A percentile compares a stretch with the other conserved stretches of the same genome.
Evolutionary conservation across 2,797 vertebrate species (phyloP).

Genomic region (Diceros bicornis): DNA sequence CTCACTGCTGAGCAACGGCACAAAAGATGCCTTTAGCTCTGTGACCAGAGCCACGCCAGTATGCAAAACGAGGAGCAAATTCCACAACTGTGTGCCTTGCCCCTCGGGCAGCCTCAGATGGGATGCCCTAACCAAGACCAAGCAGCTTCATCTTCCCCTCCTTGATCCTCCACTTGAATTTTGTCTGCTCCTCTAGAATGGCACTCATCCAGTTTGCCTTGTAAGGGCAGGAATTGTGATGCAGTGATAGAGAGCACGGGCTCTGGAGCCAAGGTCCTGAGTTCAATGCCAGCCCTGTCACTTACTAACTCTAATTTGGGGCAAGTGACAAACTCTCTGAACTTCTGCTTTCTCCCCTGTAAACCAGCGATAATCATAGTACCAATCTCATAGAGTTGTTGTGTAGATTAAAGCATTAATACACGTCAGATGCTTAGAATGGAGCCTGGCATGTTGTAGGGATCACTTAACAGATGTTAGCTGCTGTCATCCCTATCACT

Average conservation of each 20-base stretch:
- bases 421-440: neutral
- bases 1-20: neutral
- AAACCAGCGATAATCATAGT: neutral
- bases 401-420: neutral
- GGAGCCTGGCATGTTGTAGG: neutral
- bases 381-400: neutral
- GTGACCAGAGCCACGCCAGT: neutral
- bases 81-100: neutral
- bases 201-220: neutral
- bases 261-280: neutral
- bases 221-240: neutral
- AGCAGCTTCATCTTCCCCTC: neutral
- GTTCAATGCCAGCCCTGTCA: neutral
- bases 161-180: neutral
- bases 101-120: rapidly evolving
- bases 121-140: neutral
- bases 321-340: neutral
- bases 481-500: too few species aligned
- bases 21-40: slow-evolving; percentile 64
- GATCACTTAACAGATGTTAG: neutral
- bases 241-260: neutral
- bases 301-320: neutral
- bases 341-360: neutral
- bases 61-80: slow-evolving; percentile 72
- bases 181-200: neutral